Conservation (phyloP, 2,113 vertebrate species). For the Isichthys henryi region DNA sequence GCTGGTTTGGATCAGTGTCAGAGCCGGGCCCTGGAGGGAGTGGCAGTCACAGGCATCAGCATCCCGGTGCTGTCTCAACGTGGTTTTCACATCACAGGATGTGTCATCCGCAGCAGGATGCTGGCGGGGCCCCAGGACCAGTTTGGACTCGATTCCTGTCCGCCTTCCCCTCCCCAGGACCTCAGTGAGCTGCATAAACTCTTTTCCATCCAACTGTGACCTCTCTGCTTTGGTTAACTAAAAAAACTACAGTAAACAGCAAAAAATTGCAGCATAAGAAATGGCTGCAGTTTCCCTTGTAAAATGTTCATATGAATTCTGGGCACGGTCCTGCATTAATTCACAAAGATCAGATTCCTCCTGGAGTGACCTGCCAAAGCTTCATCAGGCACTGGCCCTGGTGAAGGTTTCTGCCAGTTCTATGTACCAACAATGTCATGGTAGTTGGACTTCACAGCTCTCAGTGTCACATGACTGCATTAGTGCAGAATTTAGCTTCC, state of each 20-base stretch:
- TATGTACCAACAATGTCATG: background rate
- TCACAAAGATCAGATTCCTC: background rate
- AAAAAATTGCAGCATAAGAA: background rate
- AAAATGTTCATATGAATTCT: background rate
- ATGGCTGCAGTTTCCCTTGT: background rate
- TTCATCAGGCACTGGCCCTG: background rate
- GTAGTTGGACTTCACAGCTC: background rate
- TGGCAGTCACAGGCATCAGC: constrained; percentile 24
- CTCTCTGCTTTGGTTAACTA: background rate
- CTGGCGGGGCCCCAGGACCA: background rate
- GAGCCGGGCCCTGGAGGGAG: constrained; percentile 28
- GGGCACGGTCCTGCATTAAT: background rate
- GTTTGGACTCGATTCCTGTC: background rate
- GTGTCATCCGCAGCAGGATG: background rate
- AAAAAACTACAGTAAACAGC: background rate
- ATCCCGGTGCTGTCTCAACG: constrained; percentile 38
- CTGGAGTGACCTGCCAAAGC: background rate
- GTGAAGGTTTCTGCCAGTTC: background rate
- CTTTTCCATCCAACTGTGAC: background rate
- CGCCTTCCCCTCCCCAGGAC: background rate
- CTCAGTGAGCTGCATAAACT: background rate
- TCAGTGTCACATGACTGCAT: background rate
- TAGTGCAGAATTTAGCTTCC: background rate
- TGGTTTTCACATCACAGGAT: constrained; percentile 37
- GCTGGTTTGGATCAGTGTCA: constrained; percentile 48